phyloP scores from a whole-genome alignment of 2,797 vertebrate genomes.

The Lepus oiostolus region DNA sequence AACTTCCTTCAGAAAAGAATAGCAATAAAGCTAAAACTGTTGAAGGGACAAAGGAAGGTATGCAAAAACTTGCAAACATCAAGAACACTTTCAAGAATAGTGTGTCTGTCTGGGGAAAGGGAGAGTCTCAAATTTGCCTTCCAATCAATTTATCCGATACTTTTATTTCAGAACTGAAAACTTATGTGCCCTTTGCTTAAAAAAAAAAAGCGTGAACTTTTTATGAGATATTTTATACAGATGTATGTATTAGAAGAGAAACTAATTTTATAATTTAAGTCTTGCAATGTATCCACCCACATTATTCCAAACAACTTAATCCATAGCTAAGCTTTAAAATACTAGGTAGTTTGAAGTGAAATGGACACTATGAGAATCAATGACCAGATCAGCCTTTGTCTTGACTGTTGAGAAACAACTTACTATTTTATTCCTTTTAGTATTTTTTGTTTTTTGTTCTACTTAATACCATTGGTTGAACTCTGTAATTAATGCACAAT shows the following conservation, averaged over 20 bases:
- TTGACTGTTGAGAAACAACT: too few relatives aligned
- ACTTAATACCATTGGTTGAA: too few relatives aligned
- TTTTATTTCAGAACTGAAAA: conserved; percentile 33
- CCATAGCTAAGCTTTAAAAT: background rate
- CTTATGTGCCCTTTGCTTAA: background rate
- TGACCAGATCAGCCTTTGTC: too few relatives aligned
- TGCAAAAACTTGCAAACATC: background rate
- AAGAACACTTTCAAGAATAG: background rate
- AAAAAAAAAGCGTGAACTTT: too few relatives aligned
- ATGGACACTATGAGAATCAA: too few relatives aligned
- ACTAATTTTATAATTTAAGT: background rate
- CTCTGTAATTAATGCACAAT: too few relatives aligned
- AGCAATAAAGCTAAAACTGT: conserved; percentile 91
- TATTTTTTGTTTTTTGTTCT: too few relatives aligned
- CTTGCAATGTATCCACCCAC: background rate
- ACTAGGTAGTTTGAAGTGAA: too few relatives aligned
- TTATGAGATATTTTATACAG: background rate
- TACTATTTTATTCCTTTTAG: too few relatives aligned
- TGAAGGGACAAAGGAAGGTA: conserved; percentile 96
- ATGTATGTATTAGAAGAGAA: conserved; percentile 16
- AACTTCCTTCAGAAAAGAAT: conserved; percentile 89
- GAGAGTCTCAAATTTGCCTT: background rate
- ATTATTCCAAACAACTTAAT: conserved; percentile 24
- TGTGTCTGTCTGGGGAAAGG: background rate
- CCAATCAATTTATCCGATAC: background rate